phyloP scores from a whole-genome alignment of 2,888 invertebrate species.

The Dusona sp. region DNA sequence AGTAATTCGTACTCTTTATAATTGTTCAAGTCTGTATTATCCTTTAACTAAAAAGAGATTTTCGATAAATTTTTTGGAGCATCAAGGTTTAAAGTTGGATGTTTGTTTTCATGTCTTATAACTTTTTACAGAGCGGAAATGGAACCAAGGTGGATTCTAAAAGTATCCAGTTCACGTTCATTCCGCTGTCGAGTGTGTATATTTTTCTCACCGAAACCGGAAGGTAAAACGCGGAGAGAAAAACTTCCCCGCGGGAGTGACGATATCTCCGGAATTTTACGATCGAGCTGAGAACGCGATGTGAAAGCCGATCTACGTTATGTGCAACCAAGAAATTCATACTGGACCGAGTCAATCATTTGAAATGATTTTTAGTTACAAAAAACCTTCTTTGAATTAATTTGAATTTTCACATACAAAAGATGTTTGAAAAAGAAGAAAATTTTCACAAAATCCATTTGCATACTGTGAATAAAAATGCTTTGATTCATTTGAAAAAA shows the following conservation, averaged over 20 bases:
- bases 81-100: not conserved
- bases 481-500: not conserved
- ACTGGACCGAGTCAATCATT: not conserved
- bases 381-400: not conserved
- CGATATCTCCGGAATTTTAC: constrained; percentile 66
- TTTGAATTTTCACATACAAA: not conserved
- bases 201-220: constrained; percentile 36
- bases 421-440: no score
- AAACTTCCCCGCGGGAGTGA: constrained; percentile 55
- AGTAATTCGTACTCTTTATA: not conserved
- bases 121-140: constrained; percentile 54
- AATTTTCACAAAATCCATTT: not conserved
- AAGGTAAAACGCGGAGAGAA: constrained; percentile 10
- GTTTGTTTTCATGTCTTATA: constrained; percentile 45
- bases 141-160: constrained; percentile 53
- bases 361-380: not conserved
- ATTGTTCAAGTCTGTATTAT: not conserved
- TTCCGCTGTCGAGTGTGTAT: constrained; percentile 50
- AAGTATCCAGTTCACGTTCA: constrained; percentile 65
- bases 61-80: not conserved
- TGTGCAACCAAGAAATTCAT: constrained; percentile 9
- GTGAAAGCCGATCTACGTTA: constrained; percentile 37
- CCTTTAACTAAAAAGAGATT: not conserved
- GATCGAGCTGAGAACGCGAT: constrained; percentile 60
- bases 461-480: not conserved